Conservation (phyloP, 2,797 vertebrate species). For the Neosilurus hyrtlii region DNA sequence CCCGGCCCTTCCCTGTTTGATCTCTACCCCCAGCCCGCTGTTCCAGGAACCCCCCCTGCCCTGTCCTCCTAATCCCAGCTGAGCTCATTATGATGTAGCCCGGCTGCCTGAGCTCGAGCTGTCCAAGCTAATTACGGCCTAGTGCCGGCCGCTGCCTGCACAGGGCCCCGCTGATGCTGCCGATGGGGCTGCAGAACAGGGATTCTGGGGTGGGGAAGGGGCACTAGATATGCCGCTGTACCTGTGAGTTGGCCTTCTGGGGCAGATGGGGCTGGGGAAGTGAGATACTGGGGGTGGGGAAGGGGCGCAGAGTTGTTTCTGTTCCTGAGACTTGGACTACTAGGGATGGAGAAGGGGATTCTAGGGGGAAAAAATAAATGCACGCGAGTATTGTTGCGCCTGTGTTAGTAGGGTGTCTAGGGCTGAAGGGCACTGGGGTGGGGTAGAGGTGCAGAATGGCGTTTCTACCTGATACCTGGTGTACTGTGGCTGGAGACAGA, state of each 20-base stretch:
- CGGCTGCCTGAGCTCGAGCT: slow-evolving; percentile 96
- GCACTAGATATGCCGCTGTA: slow-evolving; percentile 60
- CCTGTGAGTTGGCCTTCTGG: slow-evolving; percentile 56
- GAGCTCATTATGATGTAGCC: slow-evolving; percentile 99
- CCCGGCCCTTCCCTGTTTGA: slow-evolving; percentile 80
- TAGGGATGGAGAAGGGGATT: background rate
- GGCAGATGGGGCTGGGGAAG: slow-evolving; percentile 13
- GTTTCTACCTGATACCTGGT: background rate
- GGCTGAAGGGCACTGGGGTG: background rate
- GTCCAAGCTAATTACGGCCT: slow-evolving; percentile 99
- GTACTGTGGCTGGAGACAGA: background rate
- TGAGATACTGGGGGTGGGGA: background rate
- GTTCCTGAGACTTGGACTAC: slow-evolving; percentile 53
- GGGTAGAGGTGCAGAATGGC: background rate
- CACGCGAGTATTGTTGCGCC: background rate
- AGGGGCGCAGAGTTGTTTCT: slow-evolving; percentile 56
- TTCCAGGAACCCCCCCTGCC: slow-evolving; percentile 87
- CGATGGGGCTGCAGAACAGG: slow-evolving; percentile 56
- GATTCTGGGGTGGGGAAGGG: slow-evolving; percentile 25
- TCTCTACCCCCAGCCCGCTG: slow-evolving; percentile 80
- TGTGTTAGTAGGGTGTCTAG: background rate
- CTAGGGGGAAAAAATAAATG: slow-evolving; percentile 18
- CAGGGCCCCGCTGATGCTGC: slow-evolving; percentile 81
- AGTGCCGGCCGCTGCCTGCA: slow-evolving; percentile 91
- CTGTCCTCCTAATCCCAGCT: slow-evolving; percentile 99